These are phyloP conservation scores for Oscheius sp. DNA, from an alignment of 2,888 invertebrate genomes.

Conservation along the genomic window DNA sequence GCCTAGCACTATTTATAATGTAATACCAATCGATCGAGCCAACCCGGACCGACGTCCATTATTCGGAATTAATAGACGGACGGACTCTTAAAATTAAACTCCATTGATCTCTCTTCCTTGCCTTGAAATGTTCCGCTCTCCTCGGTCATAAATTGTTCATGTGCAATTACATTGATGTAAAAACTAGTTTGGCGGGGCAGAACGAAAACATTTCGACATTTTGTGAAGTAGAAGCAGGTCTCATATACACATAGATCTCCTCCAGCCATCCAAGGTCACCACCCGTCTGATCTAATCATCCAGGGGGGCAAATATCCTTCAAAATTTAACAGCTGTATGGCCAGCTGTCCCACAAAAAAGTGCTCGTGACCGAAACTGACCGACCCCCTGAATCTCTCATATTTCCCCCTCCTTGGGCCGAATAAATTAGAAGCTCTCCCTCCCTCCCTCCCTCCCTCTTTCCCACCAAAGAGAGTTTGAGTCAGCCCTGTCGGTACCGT, in stretches of 20 bases:
- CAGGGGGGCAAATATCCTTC: not conserved
- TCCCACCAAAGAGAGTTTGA: not conserved
- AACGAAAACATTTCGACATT: constrained; percentile 23
- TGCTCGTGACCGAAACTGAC: no score
- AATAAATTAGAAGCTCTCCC: not conserved
- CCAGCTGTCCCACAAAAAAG: no score
- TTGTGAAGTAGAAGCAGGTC: not conserved
- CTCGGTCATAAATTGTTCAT: constrained; percentile 24
- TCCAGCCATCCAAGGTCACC: not conserved
- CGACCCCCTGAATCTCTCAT: no score
- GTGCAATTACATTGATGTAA: constrained; percentile 31
- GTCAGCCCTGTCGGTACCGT: not conserved
- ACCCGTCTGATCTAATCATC: not conserved
- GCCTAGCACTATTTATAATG: constrained; percentile 26
- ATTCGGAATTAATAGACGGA: not conserved
- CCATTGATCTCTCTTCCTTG: not conserved
- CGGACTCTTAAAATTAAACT: not conserved
- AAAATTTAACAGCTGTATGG: no score
- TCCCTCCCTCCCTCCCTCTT: not conserved
- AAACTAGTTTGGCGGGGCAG: constrained; percentile 22
- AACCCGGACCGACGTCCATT: not conserved
- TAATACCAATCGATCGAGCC: not conserved
- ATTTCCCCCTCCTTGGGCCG: not conserved
- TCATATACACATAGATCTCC: not conserved
- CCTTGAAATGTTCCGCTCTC: not conserved